Base-by-base conservation (phyloP, 2,113 vertebrate genomes). In the Nanorana parkeri region DNA sequence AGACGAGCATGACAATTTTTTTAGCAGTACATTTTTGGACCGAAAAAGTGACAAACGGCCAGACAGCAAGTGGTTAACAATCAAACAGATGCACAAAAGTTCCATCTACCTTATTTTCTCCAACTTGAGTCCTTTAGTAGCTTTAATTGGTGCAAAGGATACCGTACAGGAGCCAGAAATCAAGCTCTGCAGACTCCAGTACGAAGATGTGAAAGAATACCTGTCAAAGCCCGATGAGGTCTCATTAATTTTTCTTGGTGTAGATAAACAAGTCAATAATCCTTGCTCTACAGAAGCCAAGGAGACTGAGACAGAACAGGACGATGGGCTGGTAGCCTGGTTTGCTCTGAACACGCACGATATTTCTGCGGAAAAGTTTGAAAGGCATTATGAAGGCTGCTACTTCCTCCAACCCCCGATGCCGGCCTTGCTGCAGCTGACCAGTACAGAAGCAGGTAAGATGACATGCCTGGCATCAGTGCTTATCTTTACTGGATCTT, bases 371-470 rank as follows among this genome's bases (percentile, higher is more conserved):
- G 89, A 95, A 54, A 90, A 92, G 29, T 92, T 96, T 32, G 90
- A 93, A 80, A 83, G 90, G 82, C 85, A 85, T 32, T 89, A 92
- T 7, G 87, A 91, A 75, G 89, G 87, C 74, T 91, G 93, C 85
- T 94, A 87, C 73, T 97, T 98, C 87, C 92, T 96, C 74, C 92
- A 93, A 21, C 89, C 87, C 0, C 92, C 93, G 0, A 93, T 96
- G 92, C 94, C 95, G 72, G 92, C 94, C 55, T 90, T 99, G 63
- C 87, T 99, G 54, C 91, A 89, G 2, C 78, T 99, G 55, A 94
- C 86, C 79, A 94, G 96, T 86, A 94, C 94, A 55, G 97, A 99
- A 87, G 96, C 96, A 41, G 96, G 97, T 99, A 90, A 94, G 96
- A 73, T 73, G 2, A 47, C 41, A 13, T 47, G 41, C 13, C 41